Evolutionary conservation across 2,797 vertebrate species (phyloP), one percentile per base, ranked within the genome.

Genomic region (Taeniopygia guttata): DNA sequence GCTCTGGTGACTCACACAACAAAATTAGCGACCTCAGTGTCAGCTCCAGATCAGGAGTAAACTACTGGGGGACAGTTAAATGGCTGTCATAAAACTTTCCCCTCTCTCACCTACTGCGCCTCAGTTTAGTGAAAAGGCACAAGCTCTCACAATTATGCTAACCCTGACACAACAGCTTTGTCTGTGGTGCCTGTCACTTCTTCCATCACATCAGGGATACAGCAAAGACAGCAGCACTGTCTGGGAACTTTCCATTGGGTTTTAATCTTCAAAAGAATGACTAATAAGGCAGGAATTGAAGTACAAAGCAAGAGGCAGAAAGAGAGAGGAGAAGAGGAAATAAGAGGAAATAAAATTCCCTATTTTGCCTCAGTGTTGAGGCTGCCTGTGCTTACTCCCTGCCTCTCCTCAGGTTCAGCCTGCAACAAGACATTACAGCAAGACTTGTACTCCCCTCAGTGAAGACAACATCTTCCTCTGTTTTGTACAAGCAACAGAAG

Each of bases 401-500:
- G 30, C 11, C 62, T 72, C 54, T 79, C 87, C 78, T 94, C 70
- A 45, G 85, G 76, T 91, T 94, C 83, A 80, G 56, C 19, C 54
- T 72, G 60, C 56, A 91, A 88, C 51, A 80, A 95, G 78, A 80
- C 52, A 72, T 82, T 95, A 94, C 32, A 95, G 77, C 75, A 95
- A 94, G 76, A 40, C 83, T 94, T 87, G 69, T 78, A 95, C 76
- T 95, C 94, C 93, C 94, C 87, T 87, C 63, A 36, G 92, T 75
- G 94, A 94, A 95, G 79, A 96, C 96, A 95, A 48, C 14, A 2
- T 91, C 78, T 73, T 93, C 78, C 85, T 91, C 88, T 96, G 86
- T 75, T 92, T 93, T 94, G 68, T 87, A 90, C 92, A 92, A 76
- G 74, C 94, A 96, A 94, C 81, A 91, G 74, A 93, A 95, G 89